Base-by-base conservation (phyloP, 2,113 vertebrate genomes). In the Tyto alba region DNA sequence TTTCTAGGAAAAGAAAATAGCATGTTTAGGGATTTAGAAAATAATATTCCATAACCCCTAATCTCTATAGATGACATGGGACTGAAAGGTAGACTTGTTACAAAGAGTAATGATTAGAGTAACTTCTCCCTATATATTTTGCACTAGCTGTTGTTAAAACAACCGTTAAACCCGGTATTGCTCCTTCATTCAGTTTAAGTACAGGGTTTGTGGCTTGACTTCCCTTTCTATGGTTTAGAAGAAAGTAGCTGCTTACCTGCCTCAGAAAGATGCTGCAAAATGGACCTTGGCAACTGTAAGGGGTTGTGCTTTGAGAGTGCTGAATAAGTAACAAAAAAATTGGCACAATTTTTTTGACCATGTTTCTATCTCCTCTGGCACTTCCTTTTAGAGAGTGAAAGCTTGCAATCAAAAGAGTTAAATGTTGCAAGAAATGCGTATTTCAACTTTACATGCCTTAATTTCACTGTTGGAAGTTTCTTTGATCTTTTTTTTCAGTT, bases 401-500 rank as follows among this genome's bases (percentile, higher is more conserved):
- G 50, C 85, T 62, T 68, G 30, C 85, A 94, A 83, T 89, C 94
- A 83, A 75, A 81, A 94, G 94, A 95, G 81, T 56, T 73, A 73
- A 88, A 59, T 62, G 75, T 79, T 93, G 95, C 78, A 77, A 95
- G 94, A 95, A 97, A 88, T 48, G 59, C 3, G 3, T 48, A 85
- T 91, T 96, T 96, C 91, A 96, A 59, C 67, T 88, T 62, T 66
- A 72, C 22, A 0, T 94, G 63, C 69, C 78, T 77, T 96, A 95
- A 94, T 95, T 96, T 94, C 85, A n/a, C 81, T 57, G 62, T 30
- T 90, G 78, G 88, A 94, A 91, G 81, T 82, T 95, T 78, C 94
- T 96, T 96, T 95, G 94, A 95, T 96, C 72, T 97, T 72, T 84
- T 83, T 93, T 69, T 69, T n/a, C 41, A 20, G n/a, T 80, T 91